A percentile compares a stretch with the other conserved stretches of the same genome.
phyloP scores from a whole-genome alignment of 2,888 invertebrate species.

The Allacma fusca region DNA sequence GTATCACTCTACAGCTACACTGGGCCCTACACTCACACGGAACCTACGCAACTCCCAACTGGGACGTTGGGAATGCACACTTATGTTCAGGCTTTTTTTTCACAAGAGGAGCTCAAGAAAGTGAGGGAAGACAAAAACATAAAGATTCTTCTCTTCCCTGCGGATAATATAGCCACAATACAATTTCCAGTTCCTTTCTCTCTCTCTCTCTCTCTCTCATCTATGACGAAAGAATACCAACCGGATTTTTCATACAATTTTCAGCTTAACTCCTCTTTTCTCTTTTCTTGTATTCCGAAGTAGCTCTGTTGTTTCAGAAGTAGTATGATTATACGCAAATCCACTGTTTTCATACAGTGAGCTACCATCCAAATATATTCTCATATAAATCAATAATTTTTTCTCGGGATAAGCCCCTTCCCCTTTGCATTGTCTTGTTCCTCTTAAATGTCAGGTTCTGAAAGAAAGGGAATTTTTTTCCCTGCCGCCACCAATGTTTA shows the following conservation, averaged over 20 bases:
- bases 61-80: constrained; percentile 20
- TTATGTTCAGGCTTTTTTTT: background rate
- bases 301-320: background rate
- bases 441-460: background rate
- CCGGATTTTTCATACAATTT: constrained; percentile 8
- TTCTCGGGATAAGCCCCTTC: background rate
- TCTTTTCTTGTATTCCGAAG: background rate
- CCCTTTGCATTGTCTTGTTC: background rate
- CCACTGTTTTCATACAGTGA: background rate
- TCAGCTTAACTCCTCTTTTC: constrained; percentile 9
- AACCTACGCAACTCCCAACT: background rate
- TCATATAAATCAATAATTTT: constrained; percentile 10
- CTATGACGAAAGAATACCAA: constrained; percentile 4
- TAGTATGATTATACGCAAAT: constrained; percentile 4
- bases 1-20: background rate
- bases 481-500: background rate
- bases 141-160: constrained; percentile 19
- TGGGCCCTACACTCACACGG: background rate
- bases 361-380: background rate
- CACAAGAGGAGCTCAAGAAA: background rate
- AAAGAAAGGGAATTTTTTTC: constrained; percentile 3
- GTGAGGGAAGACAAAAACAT: constrained; percentile 11
- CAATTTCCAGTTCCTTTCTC: constrained; percentile 17
- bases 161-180: constrained; percentile 17
- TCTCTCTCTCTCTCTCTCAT: background rate